phyloP scores from a whole-genome alignment of 2,113 vertebrate species.

The Conger conger region DNA sequence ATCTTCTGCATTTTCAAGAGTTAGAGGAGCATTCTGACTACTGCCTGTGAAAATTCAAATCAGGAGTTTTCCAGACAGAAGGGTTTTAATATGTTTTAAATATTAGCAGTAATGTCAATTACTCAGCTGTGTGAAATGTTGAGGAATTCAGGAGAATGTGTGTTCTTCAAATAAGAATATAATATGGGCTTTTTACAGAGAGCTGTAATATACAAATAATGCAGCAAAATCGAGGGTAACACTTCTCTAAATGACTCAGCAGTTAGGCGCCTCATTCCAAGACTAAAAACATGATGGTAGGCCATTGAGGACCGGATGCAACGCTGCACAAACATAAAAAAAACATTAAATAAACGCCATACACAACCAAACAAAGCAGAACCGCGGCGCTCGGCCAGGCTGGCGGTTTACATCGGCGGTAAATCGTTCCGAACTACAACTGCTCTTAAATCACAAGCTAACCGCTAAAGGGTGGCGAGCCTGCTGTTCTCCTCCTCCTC shows the following conservation, averaged over 20 bases:
- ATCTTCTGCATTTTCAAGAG: not conserved
- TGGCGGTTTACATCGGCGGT: not conserved
- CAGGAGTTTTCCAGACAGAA: not conserved
- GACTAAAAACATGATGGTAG: not conserved
- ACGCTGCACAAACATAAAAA: not conserved
- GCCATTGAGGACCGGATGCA: not conserved
- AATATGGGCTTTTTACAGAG: not conserved
- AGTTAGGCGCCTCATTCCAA: not conserved
- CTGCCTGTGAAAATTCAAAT: not conserved
- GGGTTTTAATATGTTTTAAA: not conserved
- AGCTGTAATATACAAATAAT: not conserved
- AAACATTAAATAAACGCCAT: not conserved
- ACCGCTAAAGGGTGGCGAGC: not conserved
- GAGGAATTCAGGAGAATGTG: not conserved
- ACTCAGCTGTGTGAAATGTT: not conserved
- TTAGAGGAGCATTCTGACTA: not conserved
- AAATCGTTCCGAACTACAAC: not conserved
- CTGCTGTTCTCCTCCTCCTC: not conserved
- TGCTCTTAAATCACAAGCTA: slow-evolving; percentile 6
- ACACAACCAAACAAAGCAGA: not conserved
- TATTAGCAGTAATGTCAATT: not conserved
- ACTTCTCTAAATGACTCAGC: not conserved
- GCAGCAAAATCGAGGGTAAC: not conserved
- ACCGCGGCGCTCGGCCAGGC: not conserved
- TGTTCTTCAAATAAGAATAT: not conserved